Evolutionary conservation across 2,113 vertebrate genomes (phyloP).

Genomic region (Rallus limicola): DNA sequence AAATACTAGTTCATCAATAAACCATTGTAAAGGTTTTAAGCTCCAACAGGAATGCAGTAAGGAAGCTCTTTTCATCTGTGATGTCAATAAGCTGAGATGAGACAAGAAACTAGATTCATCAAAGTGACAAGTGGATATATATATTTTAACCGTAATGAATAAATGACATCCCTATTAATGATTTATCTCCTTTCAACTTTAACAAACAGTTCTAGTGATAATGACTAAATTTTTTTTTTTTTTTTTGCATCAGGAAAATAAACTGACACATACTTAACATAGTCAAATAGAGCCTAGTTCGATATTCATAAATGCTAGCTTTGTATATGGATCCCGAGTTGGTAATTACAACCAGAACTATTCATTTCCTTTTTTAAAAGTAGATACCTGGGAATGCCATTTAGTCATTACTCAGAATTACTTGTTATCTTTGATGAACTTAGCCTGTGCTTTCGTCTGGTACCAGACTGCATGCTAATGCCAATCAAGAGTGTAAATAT

Average conservation of each 20-base stretch:
- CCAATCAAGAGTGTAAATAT: slow-evolving; percentile 56
- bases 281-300: slow-evolving; percentile 1
- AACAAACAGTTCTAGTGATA: slow-evolving; percentile 57
- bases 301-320: slow-evolving; percentile 39
- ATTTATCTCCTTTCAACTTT: slow-evolving; percentile 55
- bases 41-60: slow-evolving; percentile 9
- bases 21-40: slow-evolving; percentile 55
- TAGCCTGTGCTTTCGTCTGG: slow-evolving; percentile 54
- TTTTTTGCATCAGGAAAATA: not conserved
- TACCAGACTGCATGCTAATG: slow-evolving; percentile 49
- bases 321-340: slow-evolving; percentile 4
- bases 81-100: slow-evolving; percentile 57
- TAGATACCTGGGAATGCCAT: slow-evolving; percentile 44
- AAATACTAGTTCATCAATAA: slow-evolving; percentile 62
- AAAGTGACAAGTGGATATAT: slow-evolving; percentile 36
- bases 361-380: slow-evolving; percentile 51
- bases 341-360: slow-evolving; percentile 38
- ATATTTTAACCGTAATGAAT: slow-evolving; percentile 54
- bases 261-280: slow-evolving; percentile 12
- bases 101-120: slow-evolving; percentile 38
- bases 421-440: slow-evolving; percentile 71
- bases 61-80: slow-evolving; percentile 53
- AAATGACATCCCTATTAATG: slow-evolving; percentile 60
- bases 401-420: slow-evolving; percentile 67
- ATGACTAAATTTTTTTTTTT: not conserved